Conservation (phyloP, 2,888 invertebrate species). For the Agrochola lota region DNA sequence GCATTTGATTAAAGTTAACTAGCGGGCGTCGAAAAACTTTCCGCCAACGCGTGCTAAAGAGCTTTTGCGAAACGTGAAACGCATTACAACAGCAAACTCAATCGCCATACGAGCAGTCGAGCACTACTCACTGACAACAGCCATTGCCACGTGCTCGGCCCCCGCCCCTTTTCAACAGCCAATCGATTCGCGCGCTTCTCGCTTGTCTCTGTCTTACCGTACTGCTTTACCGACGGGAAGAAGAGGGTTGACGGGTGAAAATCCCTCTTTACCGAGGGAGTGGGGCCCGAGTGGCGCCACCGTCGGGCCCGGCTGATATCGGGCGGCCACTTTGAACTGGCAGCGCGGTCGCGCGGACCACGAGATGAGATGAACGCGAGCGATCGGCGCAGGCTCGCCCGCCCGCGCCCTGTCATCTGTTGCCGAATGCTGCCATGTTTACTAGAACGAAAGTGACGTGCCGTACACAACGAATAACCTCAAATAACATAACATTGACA, state of each 20-base stretch:
- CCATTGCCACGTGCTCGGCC: constrained; percentile 85
- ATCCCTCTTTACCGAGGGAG: constrained; percentile 71
- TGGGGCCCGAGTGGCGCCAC: constrained; percentile 82
- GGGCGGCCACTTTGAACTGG: constrained; percentile 77
- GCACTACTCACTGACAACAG: constrained; percentile 77
- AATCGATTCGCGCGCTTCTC: constrained; percentile 85
- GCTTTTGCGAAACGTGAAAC: constrained; percentile 75
- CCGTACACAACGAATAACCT: constrained; percentile 89
- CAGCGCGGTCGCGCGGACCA: constrained; percentile 78
- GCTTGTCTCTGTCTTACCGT: constrained; percentile 79
- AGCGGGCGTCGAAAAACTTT: constrained; percentile 68
- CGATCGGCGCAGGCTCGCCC: constrained; percentile 86
- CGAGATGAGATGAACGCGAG: constrained; percentile 85
- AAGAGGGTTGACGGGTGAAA: constrained; percentile 74
- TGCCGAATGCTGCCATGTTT: constrained; percentile 89
- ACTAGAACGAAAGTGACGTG: constrained; percentile 88
- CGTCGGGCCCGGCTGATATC: constrained; percentile 66
- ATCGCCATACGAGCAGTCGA: constrained; percentile 74
- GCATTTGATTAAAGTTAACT: constrained; percentile 57
- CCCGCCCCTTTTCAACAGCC: constrained; percentile 87
- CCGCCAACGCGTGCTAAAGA: constrained; percentile 72
- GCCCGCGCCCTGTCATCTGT: constrained; percentile 89
- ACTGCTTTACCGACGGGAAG: constrained; percentile 85
- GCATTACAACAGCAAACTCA: constrained; percentile 78
- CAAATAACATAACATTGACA: constrained; percentile 80